Evolutionary conservation across 1,140 invertebrate genomes (phyloP).

Genomic region (Augochlora pura): DNA sequence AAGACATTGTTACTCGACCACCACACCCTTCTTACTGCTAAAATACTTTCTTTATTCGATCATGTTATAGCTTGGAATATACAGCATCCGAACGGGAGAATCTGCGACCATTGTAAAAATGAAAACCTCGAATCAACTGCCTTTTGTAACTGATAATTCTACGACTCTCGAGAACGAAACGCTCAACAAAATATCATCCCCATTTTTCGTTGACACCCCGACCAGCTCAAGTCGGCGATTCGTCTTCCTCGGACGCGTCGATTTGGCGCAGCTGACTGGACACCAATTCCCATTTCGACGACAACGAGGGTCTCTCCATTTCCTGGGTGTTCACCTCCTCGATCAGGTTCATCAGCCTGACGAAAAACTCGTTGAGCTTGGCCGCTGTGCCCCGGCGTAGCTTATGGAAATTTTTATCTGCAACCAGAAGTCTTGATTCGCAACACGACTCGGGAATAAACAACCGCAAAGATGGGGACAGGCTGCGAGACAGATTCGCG

Average conservation of each 20-base stretch:
- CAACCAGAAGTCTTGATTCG: conserved; percentile 8
- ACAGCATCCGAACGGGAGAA: neutral
- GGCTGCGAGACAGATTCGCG: neutral
- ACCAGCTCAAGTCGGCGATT: neutral
- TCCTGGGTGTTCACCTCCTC: conserved; percentile 75
- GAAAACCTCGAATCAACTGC: conserved; percentile 22
- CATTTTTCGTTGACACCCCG: neutral
- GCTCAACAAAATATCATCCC: too few species aligned
- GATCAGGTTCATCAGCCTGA: conserved; percentile 71
- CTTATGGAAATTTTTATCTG: conserved; percentile 79
- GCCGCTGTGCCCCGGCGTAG: conserved; percentile 80
- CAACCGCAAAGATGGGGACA: neutral
- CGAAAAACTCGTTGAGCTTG: conserved; percentile 79
- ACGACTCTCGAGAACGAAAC: conserved; percentile 4
- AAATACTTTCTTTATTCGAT: conserved; percentile 49
- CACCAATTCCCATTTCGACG: conserved; percentile 67
- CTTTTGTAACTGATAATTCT: neutral
- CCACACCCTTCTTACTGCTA: conserved; percentile 23
- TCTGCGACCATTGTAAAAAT: conserved; percentile 45
- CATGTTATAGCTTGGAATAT: conserved; percentile 8
- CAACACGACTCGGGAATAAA: neutral
- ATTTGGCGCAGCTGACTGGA: conserved; percentile 39
- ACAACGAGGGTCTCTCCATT: conserved; percentile 64
- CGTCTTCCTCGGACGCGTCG: conserved; percentile 11
- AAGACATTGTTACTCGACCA: neutral